Conservation (phyloP, 2,113 vertebrate genomes). For the Mustelus asterias region DNA sequence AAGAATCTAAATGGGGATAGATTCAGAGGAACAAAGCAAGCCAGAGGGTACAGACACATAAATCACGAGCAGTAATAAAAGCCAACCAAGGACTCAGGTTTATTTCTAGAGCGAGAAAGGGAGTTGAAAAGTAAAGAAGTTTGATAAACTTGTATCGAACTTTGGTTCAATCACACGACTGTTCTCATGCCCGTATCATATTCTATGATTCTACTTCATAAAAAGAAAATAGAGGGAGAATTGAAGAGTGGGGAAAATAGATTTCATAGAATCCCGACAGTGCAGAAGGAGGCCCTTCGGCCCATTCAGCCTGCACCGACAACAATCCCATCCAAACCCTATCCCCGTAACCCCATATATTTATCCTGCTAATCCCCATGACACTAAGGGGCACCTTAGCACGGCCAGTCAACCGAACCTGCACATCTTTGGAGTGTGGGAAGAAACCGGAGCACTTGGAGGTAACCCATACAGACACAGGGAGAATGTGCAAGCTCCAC, state of each 20-base stretch:
- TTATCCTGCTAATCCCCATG: no score
- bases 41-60: neutral
- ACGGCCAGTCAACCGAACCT: no score
- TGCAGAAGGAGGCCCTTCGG: no score
- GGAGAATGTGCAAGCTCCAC: no score
- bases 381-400: no score
- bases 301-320: no score
- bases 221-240: neutral
- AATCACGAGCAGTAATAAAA: neutral
- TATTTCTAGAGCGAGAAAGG: neutral
- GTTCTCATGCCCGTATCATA: neutral
- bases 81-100: neutral
- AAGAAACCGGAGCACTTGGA: no score
- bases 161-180: neutral
- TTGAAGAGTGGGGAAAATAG: neutral
- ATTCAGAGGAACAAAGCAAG: neutral
- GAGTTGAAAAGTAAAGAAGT: neutral
- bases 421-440: no score
- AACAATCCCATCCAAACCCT: no score
- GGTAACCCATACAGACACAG: no score
- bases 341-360: no score
- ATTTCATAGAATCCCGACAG: neutral
- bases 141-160: neutral
- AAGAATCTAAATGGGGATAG: neutral
- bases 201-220: neutral